Evolutionary conservation across 1,140 invertebrate species (phyloP), one percentile per base, ranked within the genome.

Genomic region (Drosophila pachea): DNA sequence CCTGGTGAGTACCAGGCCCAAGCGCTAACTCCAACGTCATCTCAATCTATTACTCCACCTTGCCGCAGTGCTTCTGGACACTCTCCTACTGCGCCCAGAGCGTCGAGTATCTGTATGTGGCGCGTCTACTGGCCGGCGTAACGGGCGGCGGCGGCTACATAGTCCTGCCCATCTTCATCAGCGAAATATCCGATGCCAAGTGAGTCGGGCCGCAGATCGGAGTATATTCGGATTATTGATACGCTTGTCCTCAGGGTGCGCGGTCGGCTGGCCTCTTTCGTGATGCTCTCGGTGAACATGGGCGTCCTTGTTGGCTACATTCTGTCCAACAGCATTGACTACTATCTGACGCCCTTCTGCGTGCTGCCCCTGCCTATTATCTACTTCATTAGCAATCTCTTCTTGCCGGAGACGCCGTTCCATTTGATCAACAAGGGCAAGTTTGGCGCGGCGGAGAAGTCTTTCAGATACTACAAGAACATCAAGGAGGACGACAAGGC

Each of bases 401-500:
- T 92, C 77, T 63, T 97, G 89, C 96, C 96, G 0, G 96, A 97
- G 88, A 96, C 96, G 6, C 96, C 96, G 0, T 90, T 92, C 8
- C 94, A 93, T 90, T 88, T 94, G 1, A 90, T 94, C 60, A 91
- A 91, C 65, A 90, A 90, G 82, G 92, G 92, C 8, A 90, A 92
- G 9, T 90, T 92, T 16, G 90, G 91, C 4, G 92, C 93, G 40
- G 95, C 96, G 0, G 91, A 93, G 47, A 89, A 90, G 8, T 91
- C 93, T 4, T 90, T 97, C 38, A 62, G 68, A 45, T 89, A 84
- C 48, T 89, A 89, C 16, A 77, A 87, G 7, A 79, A 77, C 7
- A 71, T 78, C 5, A 29, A 31, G n/a, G 50, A 48, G 7, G 32
- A 59, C 11, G 81, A 84, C 12, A 54, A 67, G 6, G 38, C 11